phyloP scores from a whole-genome alignment of 2,113 vertebrate genomes.

The Cyphomyrus plagiostoma region DNA sequence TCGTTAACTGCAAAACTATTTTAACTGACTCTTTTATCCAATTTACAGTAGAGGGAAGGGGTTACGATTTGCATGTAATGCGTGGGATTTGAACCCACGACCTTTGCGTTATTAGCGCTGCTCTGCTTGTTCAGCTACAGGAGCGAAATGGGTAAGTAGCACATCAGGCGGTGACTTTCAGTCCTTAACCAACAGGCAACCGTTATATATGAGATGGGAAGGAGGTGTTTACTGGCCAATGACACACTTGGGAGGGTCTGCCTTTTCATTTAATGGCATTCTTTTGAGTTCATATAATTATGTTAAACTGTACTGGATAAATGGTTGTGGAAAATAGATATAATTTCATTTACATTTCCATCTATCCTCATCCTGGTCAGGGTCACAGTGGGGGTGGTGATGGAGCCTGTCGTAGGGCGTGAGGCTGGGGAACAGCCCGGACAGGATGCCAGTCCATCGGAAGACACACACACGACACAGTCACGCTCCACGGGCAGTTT shows the following conservation, averaged over 20 bases:
- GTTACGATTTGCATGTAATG: neutral
- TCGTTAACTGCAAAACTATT: neutral
- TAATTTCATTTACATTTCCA: conserved; percentile 6
- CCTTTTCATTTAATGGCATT: neutral
- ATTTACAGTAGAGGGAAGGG: neutral
- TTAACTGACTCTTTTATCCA: neutral
- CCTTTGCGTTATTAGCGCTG: neutral
- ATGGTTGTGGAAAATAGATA: neutral
- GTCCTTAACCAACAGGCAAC: neutral
- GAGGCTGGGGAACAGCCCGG: neutral
- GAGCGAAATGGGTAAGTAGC: neutral
- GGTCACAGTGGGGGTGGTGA: neutral
- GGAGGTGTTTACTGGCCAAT: neutral
- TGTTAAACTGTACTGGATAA: conserved; percentile 6
- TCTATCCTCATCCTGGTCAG: neutral
- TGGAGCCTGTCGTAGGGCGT: neutral
- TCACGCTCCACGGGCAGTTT: neutral
- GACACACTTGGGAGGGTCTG: neutral
- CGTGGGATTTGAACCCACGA: neutral
- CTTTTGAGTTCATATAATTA: neutral
- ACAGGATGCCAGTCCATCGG: neutral
- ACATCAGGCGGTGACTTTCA: neutral
- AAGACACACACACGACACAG: neutral
- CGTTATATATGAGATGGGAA: neutral
- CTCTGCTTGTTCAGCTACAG: neutral